These are phyloP conservation scores for Mnemiopsis leidyi DNA, from an alignment of 37 sponge, comb jelly and placozoan species.

Conservation along the genomic window DNA sequence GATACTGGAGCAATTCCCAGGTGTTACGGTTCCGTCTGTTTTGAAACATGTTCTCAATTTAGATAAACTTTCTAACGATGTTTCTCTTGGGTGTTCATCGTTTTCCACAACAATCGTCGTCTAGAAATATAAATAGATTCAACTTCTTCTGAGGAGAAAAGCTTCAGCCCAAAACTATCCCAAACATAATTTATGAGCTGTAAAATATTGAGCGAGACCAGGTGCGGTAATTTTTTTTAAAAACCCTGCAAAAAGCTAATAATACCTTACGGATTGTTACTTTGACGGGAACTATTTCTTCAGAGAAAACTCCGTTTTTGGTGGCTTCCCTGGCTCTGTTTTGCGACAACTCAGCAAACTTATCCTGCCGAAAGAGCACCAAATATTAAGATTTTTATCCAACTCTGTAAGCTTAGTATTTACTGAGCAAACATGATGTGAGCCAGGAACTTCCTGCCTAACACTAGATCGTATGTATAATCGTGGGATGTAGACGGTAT, in stretches of 20 bases:
- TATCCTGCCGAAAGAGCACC: constrained; percentile 65
- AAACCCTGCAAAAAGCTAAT: no score
- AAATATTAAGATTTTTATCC: background rate
- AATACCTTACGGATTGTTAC: constrained; percentile 50
- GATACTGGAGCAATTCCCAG: constrained; percentile 92
- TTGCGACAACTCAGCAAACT: constrained; percentile 80
- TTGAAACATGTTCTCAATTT: constrained; percentile 81
- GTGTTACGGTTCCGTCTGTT: constrained; percentile 88
- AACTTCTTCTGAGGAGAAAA: no score
- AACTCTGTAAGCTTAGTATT: no score
- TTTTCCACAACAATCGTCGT: background rate
- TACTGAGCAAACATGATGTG: no score
- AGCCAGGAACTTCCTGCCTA: no score
- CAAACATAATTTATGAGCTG: no score
- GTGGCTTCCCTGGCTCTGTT: constrained; percentile 72
- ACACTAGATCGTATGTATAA: no score
- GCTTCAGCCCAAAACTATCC: no score
- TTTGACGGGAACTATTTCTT: constrained; percentile 84
- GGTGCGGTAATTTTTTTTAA: background rate
- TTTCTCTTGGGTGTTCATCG: constrained; percentile 80
- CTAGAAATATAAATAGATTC: background rate
- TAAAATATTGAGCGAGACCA: no score
- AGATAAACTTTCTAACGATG: constrained; percentile 72
- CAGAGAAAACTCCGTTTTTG: constrained; percentile 68
- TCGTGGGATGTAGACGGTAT: background rate